Evolutionary conservation across 2,113 vertebrate species (phyloP).

Genomic region (Bos taurus): DNA sequence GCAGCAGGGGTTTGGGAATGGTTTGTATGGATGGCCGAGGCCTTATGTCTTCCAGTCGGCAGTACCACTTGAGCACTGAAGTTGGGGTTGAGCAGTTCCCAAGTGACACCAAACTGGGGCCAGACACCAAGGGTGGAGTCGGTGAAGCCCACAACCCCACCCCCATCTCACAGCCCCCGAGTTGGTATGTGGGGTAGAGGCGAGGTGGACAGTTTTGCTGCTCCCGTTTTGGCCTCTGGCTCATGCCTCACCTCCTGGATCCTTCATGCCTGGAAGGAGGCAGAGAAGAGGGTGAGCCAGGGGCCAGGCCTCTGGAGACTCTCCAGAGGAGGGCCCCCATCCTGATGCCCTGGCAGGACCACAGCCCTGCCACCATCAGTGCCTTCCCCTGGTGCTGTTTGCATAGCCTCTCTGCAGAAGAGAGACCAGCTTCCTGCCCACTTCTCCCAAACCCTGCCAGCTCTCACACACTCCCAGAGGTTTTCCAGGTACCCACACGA

Average conservation of each 20-base stretch:
- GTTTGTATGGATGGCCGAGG: background rate
- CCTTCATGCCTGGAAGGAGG: background rate
- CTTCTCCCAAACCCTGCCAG: background rate
- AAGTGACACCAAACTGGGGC: background rate
- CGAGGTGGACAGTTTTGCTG: accelerated
- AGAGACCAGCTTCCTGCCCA: background rate
- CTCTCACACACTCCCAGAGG: background rate
- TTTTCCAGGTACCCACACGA: background rate
- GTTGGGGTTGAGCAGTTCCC: background rate
- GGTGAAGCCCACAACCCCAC: background rate
- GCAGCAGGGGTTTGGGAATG: background rate
- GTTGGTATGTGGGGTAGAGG: background rate
- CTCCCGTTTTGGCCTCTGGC: background rate
- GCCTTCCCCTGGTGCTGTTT: background rate
- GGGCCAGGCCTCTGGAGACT: background rate
- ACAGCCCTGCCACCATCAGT: background rate
- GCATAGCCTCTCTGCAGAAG: background rate
- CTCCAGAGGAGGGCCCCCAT: background rate
- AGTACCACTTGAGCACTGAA: background rate
- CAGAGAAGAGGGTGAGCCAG: background rate
- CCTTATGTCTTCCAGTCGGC: background rate
- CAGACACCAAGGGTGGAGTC: background rate
- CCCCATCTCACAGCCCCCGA: too few species aligned
- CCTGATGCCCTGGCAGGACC: background rate
- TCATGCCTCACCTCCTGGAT: background rate